These are phyloP conservation scores for Hippocampus barbouri DNA, from an alignment of 2,113 vertebrate species.

Conservation along the genomic window DNA sequence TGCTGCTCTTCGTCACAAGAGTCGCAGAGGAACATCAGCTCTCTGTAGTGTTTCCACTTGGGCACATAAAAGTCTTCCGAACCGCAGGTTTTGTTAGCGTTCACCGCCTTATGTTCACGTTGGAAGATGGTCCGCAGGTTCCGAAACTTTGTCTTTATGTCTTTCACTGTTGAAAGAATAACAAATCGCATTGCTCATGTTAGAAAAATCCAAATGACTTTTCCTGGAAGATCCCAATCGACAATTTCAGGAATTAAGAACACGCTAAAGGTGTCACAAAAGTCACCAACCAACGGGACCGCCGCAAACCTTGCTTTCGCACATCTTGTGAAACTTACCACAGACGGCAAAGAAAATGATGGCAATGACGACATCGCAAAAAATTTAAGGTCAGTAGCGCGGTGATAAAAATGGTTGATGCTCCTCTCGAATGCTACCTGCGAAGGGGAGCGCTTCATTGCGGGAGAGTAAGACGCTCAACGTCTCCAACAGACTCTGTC, in stretches of 20 bases:
- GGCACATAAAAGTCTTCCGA: conserved; percentile 56
- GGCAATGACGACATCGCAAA: not conserved
- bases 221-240: too few relatives aligned
- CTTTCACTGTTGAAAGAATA: conserved; percentile 41
- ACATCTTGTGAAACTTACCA: not conserved
- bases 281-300: too few relatives aligned
- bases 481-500: conserved; percentile 42
- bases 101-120: conserved; percentile 52
- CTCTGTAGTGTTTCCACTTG: conserved; percentile 51
- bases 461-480: conserved; percentile 46
- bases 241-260: too few relatives aligned
- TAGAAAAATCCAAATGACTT: not conserved
- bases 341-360: not conserved
- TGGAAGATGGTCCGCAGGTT: conserved; percentile 61
- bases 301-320: too few relatives aligned
- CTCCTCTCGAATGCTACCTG: conserved; percentile 34
- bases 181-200: not conserved
- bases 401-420: not conserved
- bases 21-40: conserved; percentile 60
- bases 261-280: too few relatives aligned
- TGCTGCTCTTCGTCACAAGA: conserved; percentile 51
- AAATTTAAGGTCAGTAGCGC: not conserved
- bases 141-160: conserved; percentile 61
- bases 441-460: conserved; percentile 24
- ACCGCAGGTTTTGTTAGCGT: conserved; percentile 47